A percentile compares a stretch with the other conserved stretches of the same genome.
phyloP scores from a whole-genome alignment of 2,888 invertebrate genomes.

The Limnephilus rhombicus region DNA sequence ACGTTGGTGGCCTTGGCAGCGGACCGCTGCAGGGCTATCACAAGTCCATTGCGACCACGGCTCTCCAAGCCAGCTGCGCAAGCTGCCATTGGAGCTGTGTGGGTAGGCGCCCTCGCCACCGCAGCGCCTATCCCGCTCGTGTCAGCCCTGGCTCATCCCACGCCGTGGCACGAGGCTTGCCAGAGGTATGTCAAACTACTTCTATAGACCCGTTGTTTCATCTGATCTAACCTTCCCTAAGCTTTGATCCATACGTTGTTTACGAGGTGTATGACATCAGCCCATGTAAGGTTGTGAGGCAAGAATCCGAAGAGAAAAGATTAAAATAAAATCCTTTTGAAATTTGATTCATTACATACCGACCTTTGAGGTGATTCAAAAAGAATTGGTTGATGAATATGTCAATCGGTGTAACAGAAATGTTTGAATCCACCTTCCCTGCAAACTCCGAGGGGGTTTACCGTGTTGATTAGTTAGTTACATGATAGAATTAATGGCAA shows the following conservation, averaged over 20 bases:
- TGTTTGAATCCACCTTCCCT: no score
- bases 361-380: no score
- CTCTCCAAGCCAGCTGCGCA: slow-evolving; percentile 80
- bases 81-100: slow-evolving; percentile 79
- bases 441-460: no score
- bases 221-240: background rate
- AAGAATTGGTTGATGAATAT: no score
- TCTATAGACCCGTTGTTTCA: background rate
- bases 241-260: no score
- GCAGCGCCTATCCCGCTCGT: slow-evolving; percentile 85
- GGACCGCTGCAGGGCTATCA: slow-evolving; percentile 88
- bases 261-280: no score
- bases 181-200: slow-evolving; percentile 74
- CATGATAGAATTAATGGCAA: no score
- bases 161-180: slow-evolving; percentile 75
- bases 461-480: no score
- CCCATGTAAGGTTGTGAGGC: background rate
- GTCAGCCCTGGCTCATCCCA: slow-evolving; percentile 77
- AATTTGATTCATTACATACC: background rate
- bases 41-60: slow-evolving; percentile 86
- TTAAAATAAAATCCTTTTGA: background rate
- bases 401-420: no score
- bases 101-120: slow-evolving; percentile 83
- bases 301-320: background rate
- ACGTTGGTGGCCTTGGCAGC: slow-evolving; percentile 89